phyloP scores from a whole-genome alignment of 2,888 invertebrate species.

The Euphydryas editha region DNA sequence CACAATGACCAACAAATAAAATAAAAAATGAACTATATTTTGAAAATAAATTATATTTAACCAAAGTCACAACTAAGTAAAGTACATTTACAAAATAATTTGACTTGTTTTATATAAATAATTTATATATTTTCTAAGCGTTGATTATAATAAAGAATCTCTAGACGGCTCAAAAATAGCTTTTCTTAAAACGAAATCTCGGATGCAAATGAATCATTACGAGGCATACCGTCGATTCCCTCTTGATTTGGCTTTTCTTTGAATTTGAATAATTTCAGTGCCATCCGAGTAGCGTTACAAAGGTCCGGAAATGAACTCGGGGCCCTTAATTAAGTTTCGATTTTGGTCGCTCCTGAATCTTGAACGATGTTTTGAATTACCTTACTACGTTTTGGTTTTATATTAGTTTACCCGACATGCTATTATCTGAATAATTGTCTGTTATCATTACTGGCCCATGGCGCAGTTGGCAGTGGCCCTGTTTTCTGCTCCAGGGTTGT shows the following conservation, averaged over 20 bases:
- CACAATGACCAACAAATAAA: too few relatives aligned
- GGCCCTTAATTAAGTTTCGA: slow-evolving; percentile 46
- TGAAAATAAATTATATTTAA: too few relatives aligned
- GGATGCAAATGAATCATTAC: slow-evolving; percentile 46
- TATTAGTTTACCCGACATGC: neutral
- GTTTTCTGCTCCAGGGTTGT: too few relatives aligned
- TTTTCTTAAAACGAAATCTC: slow-evolving; percentile 27
- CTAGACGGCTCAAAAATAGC: slow-evolving; percentile 15
- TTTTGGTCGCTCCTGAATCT: slow-evolving; percentile 29
- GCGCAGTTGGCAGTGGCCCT: too few relatives aligned
- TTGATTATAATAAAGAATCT: slow-evolving; percentile 10
- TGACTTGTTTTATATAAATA: neutral
- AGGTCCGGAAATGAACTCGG: slow-evolving; percentile 49
- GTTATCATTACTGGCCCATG: too few relatives aligned
- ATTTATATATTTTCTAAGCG: neutral
- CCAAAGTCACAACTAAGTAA: too few relatives aligned
- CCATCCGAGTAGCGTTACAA: slow-evolving; percentile 43
- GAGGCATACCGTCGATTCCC: slow-evolving; percentile 43
- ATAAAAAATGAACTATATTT: too few relatives aligned
- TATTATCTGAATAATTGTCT: neutral
- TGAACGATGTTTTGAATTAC: slow-evolving; percentile 15
- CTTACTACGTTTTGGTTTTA: neutral
- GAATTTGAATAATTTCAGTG: slow-evolving; percentile 49
- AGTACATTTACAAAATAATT: neutral
- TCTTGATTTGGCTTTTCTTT: slow-evolving; percentile 47